phyloP scores from a whole-genome alignment of 2,113 vertebrate species.

The Chloropsis cyanopogon region DNA sequence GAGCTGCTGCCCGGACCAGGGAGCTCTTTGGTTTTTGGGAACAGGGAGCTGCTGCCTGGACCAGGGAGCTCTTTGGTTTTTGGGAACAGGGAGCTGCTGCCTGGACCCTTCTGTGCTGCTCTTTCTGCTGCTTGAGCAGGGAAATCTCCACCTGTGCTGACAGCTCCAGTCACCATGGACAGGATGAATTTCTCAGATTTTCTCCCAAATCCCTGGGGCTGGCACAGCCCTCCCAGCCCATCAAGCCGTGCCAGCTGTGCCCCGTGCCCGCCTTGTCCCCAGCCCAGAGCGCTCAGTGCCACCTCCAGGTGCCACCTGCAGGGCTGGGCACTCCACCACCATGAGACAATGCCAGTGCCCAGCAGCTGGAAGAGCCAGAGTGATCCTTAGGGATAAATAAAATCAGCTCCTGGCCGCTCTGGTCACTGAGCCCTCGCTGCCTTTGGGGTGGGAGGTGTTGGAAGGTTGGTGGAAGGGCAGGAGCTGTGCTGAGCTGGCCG shows the following conservation, averaged over 20 bases:
- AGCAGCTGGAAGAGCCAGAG: not conserved
- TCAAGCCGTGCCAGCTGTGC: fast-evolving
- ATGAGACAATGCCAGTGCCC: not conserved
- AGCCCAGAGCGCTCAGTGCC: not conserved
- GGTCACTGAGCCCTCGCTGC: fast-evolving
- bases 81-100: not conserved
- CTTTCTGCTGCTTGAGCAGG: not conserved
- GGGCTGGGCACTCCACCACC: not conserved
- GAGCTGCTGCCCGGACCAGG: too few species aligned
- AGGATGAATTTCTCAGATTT: not conserved
- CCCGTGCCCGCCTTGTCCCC: not conserved
- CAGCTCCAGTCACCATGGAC: fast-evolving
- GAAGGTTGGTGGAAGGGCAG: too few species aligned
- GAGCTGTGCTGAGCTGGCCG: fast-evolving
- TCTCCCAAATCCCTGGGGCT: not conserved
- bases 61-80: too few species aligned
- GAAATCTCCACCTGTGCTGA: not conserved
- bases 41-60: too few species aligned
- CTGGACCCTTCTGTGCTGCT: not conserved
- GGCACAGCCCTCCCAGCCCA: not conserved
- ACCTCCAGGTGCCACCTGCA: not conserved
- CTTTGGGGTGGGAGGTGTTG: not conserved
- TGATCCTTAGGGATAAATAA: not conserved
- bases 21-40: too few species aligned
- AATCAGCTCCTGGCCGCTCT: not conserved